Evolutionary conservation across 2,113 vertebrate genomes (phyloP).

Genomic region (Passer montanus): DNA sequence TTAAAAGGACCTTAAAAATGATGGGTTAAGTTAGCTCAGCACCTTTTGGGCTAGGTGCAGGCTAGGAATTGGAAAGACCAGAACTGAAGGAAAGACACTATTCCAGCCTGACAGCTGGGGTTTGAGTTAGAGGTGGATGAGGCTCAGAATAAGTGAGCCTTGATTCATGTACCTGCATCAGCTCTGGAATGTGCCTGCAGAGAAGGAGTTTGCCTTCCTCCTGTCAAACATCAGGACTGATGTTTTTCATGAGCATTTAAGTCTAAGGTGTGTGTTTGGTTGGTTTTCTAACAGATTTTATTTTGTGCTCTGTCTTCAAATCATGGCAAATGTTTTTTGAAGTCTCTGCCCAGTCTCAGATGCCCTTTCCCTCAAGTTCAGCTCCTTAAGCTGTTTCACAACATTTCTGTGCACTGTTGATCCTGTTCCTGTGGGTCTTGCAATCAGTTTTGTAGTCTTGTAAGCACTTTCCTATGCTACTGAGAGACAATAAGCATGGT

Average conservation of each 20-base stretch:
- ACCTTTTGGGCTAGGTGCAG: not conserved
- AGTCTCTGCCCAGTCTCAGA: not conserved
- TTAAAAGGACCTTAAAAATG: not conserved
- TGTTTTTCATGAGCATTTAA: not conserved
- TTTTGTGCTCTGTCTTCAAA: not conserved
- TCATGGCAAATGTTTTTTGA: fast-evolving
- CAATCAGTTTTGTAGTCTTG: not conserved
- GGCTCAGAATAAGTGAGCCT: not conserved
- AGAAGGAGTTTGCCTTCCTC: not conserved
- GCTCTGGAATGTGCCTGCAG: not conserved
- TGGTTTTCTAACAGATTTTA: not conserved
- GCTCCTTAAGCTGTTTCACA: not conserved
- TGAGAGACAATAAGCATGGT: not conserved
- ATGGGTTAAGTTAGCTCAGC: not conserved
- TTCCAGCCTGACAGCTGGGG: not conserved
- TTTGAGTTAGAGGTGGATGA: not conserved
- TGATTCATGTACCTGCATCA: not conserved
- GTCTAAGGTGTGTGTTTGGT: not conserved
- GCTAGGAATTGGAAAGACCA: not conserved
- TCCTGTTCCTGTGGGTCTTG: conserved; percentile 23
- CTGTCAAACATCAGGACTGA: not conserved
- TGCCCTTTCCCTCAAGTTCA: not conserved
- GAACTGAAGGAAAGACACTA: not conserved
- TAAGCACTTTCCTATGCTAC: not conserved
- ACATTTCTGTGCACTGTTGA: not conserved